These are phyloP conservation scores for Dryomyza anilis DNA, from an alignment of 2,888 invertebrate species.

Conservation along the genomic window DNA sequence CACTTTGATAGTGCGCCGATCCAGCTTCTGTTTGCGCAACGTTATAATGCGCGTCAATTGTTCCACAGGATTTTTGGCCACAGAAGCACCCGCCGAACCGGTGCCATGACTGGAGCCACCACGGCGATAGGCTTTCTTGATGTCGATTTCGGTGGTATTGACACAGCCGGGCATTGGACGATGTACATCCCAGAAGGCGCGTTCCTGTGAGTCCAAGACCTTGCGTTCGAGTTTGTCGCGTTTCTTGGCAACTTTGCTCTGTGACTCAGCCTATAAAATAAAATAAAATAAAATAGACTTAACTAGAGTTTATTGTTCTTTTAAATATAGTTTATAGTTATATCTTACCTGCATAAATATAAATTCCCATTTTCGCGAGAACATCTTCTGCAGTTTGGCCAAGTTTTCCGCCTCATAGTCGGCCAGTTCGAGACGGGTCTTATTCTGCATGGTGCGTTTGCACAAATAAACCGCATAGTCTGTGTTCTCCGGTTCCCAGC, in stretches of 20 bases:
- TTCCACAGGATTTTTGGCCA: constrained; percentile 61
- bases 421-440: constrained; percentile 93
- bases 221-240: constrained; percentile 97
- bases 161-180: constrained; percentile 99
- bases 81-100: constrained; percentile 59
- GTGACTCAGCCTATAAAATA: constrained; percentile 67
- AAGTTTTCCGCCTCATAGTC: constrained; percentile 99
- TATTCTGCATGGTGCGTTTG: constrained; percentile 99
- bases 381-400: constrained; percentile 97
- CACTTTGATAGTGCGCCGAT: constrained; percentile 85
- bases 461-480: constrained; percentile 99
- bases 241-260: constrained; percentile 92
- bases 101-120: constrained; percentile 62
- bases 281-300: too few relatives aligned
- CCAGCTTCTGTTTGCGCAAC: constrained; percentile 77
- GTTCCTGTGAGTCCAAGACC: constrained; percentile 96
- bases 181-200: constrained; percentile 99
- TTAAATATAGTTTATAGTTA: neutral
- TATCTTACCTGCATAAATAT: constrained; percentile 94
- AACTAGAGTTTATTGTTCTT: neutral
- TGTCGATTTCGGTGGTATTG: constrained; percentile 98
- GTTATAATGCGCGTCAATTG: constrained; percentile 71
- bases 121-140: constrained; percentile 86
- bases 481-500: constrained; percentile 99
- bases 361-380: constrained; percentile 99